These are phyloP conservation scores for Cryptoprocta ferox DNA, from an alignment of 2,797 vertebrate genomes.

Conservation along the genomic window DNA sequence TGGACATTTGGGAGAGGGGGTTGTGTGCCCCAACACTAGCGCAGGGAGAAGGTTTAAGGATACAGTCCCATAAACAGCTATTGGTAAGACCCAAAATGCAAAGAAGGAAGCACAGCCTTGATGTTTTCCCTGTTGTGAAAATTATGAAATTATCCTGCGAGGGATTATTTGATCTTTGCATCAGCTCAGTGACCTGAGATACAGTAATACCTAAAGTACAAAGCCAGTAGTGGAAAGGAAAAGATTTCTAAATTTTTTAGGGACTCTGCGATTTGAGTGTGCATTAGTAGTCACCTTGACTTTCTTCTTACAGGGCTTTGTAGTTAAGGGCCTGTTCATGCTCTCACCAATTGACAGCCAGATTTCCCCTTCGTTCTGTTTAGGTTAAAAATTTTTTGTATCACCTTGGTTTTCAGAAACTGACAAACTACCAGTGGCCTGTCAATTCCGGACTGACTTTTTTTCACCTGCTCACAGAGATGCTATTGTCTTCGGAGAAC, in stretches of 20 bases:
- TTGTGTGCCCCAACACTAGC: neutral
- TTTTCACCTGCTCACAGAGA: neutral
- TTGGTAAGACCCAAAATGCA: neutral
- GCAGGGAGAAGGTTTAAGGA: neutral
- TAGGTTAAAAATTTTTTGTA: conserved; percentile 18
- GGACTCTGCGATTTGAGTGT: neutral
- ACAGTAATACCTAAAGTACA: neutral
- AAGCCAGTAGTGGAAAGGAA: conserved; percentile 2
- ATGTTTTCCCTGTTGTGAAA: neutral
- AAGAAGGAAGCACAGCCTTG: neutral
- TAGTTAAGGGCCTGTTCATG: neutral
- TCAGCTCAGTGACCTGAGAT: neutral
- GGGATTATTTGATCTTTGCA: neutral
- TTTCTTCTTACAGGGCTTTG: neutral
- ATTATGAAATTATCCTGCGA: neutral
- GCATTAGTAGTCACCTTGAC: neutral
- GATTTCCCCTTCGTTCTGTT: neutral
- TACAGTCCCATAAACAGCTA: neutral
- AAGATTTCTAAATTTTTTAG: neutral
- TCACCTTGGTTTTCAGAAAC: conserved; percentile 47
- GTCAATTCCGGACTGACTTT: neutral
- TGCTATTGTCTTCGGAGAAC: neutral
- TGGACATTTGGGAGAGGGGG: neutral
- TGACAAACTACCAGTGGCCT: neutral
- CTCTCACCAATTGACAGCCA: neutral